phyloP scores from a whole-genome alignment of 2,797 vertebrate species.

The Eremophila alpestris region DNA sequence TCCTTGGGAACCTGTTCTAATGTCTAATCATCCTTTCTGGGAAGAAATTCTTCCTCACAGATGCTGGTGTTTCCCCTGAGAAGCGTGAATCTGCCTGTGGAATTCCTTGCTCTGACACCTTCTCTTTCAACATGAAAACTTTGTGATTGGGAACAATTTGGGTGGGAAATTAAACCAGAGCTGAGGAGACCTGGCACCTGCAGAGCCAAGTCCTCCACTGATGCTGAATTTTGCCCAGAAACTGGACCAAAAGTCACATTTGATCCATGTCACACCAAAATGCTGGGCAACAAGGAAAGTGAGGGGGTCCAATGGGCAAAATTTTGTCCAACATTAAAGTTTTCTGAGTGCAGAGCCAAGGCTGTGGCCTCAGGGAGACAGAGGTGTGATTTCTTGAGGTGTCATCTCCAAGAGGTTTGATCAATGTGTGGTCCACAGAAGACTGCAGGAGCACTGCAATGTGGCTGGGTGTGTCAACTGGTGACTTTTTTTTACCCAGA shows the following conservation, averaged over 20 bases:
- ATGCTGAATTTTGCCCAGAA: background rate
- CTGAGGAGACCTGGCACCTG: fast-evolving
- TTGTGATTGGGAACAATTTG: fast-evolving
- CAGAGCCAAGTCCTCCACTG: fast-evolving
- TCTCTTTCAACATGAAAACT: background rate
- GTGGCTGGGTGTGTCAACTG: background rate
- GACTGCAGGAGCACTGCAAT: background rate
- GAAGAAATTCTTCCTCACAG: background rate
- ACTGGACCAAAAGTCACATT: background rate
- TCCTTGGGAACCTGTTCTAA: background rate
- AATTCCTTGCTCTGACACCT: background rate
- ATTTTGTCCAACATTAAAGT: background rate
- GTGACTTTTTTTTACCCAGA: background rate
- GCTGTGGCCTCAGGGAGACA: fast-evolving
- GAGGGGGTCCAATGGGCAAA: background rate
- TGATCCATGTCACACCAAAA: background rate
- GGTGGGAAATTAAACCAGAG: background rate
- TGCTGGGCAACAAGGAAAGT: background rate
- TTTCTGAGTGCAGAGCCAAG: background rate
- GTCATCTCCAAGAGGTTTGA: background rate
- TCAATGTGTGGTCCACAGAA: background rate
- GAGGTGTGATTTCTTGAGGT: background rate
- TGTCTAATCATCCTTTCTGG: too few species aligned
- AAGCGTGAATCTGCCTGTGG: fast-evolving
- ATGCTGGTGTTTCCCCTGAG: background rate